Evolutionary conservation across 2,113 vertebrate species (phyloP).

Genomic region (Protobothrops flavoviridis): DNA sequence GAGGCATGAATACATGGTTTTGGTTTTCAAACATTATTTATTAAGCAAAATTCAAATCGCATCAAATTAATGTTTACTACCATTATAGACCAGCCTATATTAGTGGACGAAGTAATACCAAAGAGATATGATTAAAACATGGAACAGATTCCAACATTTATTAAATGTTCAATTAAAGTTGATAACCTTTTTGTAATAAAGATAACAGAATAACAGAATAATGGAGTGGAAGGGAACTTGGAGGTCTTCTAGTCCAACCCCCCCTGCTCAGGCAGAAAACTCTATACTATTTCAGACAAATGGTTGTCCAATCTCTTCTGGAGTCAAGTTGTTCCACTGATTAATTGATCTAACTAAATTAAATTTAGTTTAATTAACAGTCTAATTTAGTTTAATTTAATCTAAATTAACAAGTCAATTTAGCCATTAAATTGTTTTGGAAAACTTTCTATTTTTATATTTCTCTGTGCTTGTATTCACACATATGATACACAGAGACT

Average conservation of each 20-base stretch:
- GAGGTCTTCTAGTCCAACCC: not conserved
- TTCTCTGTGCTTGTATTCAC: not conserved
- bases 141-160: not conserved
- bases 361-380: no score
- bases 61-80: not conserved
- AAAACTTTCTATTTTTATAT: not conserved
- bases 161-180: not conserved
- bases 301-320: no score
- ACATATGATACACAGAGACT: not conserved
- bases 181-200: not conserved
- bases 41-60: not conserved
- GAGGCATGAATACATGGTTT: not conserved
- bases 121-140: not conserved
- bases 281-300: not conserved
- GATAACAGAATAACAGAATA: not conserved
- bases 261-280: not conserved
- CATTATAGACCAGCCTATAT: not conserved
- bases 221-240: not conserved
- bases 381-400: no score
- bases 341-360: no score
- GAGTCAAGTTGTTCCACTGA: no score
- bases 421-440: not conserved
- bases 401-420: no score
- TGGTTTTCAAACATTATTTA: not conserved
- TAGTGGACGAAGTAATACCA: not conserved